Conservation (phyloP, 1,140 invertebrate genomes). For the Oreohelix idahoensis region DNA sequence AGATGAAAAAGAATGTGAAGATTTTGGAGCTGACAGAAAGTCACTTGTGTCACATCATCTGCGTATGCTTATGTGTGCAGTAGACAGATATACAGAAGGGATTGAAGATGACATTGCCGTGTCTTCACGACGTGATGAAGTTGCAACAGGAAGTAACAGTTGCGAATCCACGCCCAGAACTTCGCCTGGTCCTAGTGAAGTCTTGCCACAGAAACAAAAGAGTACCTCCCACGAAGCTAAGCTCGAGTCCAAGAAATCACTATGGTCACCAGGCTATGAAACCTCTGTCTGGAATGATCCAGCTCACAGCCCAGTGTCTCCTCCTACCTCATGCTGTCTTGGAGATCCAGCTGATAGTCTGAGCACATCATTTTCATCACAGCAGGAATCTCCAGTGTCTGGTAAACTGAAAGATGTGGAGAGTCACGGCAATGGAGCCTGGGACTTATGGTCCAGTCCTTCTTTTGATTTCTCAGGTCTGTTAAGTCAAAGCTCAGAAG, state of each 20-base stretch:
- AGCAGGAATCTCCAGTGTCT: not conserved
- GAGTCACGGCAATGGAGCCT: not conserved
- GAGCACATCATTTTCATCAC: not conserved
- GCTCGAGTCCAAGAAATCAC: not conserved
- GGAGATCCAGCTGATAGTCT: not conserved
- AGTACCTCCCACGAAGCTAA: not conserved
- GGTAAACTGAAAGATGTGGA: not conserved
- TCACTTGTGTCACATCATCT: constrained; percentile 36
- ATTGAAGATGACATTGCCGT: constrained; percentile 14
- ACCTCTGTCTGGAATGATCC: not conserved
- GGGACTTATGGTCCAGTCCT: constrained; percentile 33
- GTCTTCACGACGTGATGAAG: not conserved
- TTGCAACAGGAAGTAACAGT: not conserved
- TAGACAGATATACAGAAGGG: constrained; percentile 33
- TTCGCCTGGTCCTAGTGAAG: not conserved
- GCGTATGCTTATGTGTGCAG: constrained; percentile 40
- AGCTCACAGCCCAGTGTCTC: not conserved
- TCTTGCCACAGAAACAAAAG: not conserved
- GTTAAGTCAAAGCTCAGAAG: not conserved
- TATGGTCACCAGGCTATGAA: not conserved
- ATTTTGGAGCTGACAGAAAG: constrained; percentile 29
- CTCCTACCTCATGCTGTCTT: not conserved
- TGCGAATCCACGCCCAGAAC: not conserved
- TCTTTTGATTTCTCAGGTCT: constrained; percentile 20
- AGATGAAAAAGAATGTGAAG: constrained; percentile 23